phyloP scores from a whole-genome alignment of 2,113 vertebrate species.

The Mixornis gularis region DNA sequence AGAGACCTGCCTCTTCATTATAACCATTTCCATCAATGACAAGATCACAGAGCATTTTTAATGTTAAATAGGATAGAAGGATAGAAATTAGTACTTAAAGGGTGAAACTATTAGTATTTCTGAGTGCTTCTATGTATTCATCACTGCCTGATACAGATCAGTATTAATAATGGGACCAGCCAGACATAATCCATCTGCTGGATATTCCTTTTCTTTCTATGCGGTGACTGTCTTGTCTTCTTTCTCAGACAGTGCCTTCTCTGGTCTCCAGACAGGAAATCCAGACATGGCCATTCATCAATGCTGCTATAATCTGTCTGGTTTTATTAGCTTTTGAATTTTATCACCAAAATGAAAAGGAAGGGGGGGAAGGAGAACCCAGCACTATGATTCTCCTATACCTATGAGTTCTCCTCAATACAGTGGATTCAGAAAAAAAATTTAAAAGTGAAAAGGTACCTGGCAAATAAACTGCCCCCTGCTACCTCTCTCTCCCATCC shows the following conservation, averaged over 20 bases:
- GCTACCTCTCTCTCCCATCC: background rate
- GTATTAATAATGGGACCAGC: slow-evolving; percentile 69
- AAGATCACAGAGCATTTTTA: slow-evolving; percentile 64
- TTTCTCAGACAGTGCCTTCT: slow-evolving; percentile 63
- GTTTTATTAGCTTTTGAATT: slow-evolving; percentile 76
- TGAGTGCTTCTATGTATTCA: slow-evolving; percentile 63
- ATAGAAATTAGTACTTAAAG: slow-evolving; percentile 67
- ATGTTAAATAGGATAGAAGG: slow-evolving; percentile 57
- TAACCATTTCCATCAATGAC: slow-evolving; percentile 63
- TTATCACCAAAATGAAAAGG: slow-evolving; percentile 64
- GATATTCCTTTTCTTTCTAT: slow-evolving; percentile 56
- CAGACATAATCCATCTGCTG: slow-evolving; percentile 72
- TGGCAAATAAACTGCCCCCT: background rate
- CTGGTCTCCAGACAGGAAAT: slow-evolving; percentile 71
- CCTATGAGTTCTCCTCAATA: background rate
- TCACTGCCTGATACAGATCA: slow-evolving; percentile 68
- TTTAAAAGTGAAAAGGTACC: background rate
- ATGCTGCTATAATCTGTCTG: slow-evolving; percentile 70
- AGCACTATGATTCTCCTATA: background rate
- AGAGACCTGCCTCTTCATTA: slow-evolving; percentile 51
- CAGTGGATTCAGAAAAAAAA: background rate
- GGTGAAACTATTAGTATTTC: slow-evolving; percentile 68
- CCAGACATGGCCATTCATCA: slow-evolving; percentile 76
- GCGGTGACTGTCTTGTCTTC: slow-evolving; percentile 53
- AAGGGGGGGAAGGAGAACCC: background rate